Evolutionary conservation across 2,113 vertebrate species (phyloP).

Genomic region (Anser cygnoides): DNA sequence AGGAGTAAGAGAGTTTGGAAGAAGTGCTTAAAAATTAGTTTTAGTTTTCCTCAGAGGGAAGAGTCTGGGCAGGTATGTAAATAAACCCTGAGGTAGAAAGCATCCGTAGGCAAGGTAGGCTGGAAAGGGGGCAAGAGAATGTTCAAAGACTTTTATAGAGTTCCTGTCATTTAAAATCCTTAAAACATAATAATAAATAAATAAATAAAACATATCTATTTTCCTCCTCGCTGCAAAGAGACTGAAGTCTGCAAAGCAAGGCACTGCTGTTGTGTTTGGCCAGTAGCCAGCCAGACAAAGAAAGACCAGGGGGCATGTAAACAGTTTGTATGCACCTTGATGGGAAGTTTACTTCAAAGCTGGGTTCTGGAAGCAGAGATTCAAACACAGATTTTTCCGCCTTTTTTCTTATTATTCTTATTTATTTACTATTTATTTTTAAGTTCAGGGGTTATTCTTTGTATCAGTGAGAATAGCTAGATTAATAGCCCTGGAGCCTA

Average conservation of each 20-base stretch:
- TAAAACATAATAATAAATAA: neutral
- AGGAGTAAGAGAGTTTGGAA: neutral
- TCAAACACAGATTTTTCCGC: neutral
- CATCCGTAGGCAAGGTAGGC: neutral
- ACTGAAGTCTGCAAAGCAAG: neutral
- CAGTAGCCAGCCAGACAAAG: neutral
- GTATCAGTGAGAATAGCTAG: neutral
- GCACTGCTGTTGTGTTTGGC: constrained; percentile 26
- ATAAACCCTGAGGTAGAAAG: neutral
- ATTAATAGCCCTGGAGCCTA: neutral
- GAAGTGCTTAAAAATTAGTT: neutral
- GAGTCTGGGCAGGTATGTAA: neutral
- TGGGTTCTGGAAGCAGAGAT: neutral
- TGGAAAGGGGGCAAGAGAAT: neutral
- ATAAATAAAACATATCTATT: neutral
- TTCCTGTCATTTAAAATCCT: neutral
- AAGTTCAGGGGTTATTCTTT: neutral
- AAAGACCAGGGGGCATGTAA: neutral
- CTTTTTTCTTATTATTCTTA: fast-evolving
- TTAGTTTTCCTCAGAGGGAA: neutral
- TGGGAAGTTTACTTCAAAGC: constrained; percentile 20
- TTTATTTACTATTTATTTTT: too few relatives aligned
- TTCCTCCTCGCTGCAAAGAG: neutral
- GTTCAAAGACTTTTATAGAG: neutral
- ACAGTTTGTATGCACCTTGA: neutral